Evolutionary conservation across 1,140 invertebrate genomes (phyloP), one percentile per base, ranked within the genome.

Genomic region (Cherax destructor): DNA sequence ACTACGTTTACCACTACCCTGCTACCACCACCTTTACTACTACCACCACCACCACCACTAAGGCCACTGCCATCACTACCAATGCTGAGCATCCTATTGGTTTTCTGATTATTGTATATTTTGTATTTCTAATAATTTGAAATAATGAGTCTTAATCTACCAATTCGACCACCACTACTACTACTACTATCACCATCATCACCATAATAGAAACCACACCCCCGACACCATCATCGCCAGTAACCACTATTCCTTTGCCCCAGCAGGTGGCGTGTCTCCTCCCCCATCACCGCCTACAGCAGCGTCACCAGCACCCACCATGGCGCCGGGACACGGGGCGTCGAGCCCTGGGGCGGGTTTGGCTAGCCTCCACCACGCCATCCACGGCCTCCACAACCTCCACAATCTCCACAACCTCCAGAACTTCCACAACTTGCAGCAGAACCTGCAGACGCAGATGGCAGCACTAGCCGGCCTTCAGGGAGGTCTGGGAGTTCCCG

Each of bases 401-500:
- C 92, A 93, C 78, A 91, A 91, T 56, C 88, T 93, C 1, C 92
- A 93, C 83, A 93, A 92, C 85, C 90, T 93, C 11, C 92, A 93
- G 61, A 93, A 89, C 83, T 88, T 93, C 52, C 92, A 93, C 83
- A 92, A 91, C 77, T 87, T 93, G 13, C 92, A 91, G 41, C 88
- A 93, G 85, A 91, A 88, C 52, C 91, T 91, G 5, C 90, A 91
- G 84, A 91, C 90, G 18, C 90, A 91, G 84, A 91, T 91, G 90
- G 90, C 90, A 18, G 90, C 90, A 49, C 65, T 91, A 69, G 90
- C 90, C n/a, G 83, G 90, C 1, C 77, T 91, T 16, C 90, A 91
- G 30, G 90, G 90, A 18, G 90, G 90, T 21, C 77, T 91, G 18
- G 89, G 89, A 18, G 84, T 91, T 9, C 90, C 90, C 21, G 78